Conservation (phyloP, 2,797 vertebrate species). For the Rallus crepitans region DNA sequence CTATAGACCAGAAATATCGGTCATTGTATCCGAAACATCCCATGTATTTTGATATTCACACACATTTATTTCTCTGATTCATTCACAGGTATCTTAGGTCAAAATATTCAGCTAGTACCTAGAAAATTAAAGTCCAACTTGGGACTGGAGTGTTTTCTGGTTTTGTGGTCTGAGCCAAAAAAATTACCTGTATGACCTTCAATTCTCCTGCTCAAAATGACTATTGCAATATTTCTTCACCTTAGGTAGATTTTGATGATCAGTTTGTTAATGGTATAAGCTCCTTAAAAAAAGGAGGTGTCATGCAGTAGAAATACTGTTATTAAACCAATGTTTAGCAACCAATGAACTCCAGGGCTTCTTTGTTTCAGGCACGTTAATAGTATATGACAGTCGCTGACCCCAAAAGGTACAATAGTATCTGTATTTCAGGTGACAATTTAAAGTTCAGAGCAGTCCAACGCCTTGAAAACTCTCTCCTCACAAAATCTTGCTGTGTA, state of each 20-base stretch:
- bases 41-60: neutral
- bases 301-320: neutral
- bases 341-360: neutral
- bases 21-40: neutral
- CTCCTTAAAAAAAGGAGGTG: neutral
- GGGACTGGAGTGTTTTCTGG: neutral
- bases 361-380: neutral
- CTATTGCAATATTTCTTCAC: neutral
- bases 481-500: neutral
- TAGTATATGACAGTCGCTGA: neutral
- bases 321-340: neutral
- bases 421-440: neutral
- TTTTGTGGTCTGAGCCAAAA: neutral
- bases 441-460: neutral
- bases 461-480: neutral
- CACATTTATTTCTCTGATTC: neutral
- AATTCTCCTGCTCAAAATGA: neutral
- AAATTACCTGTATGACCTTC: neutral
- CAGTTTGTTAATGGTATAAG: neutral
- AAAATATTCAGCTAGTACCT: neutral
- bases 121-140: neutral
- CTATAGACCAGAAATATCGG: neutral
- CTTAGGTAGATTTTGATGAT: neutral
- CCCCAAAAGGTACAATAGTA: neutral
- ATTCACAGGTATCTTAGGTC: neutral